phyloP scores from a whole-genome alignment of 2,113 vertebrate genomes.

The Ascaphus truei region DNA sequence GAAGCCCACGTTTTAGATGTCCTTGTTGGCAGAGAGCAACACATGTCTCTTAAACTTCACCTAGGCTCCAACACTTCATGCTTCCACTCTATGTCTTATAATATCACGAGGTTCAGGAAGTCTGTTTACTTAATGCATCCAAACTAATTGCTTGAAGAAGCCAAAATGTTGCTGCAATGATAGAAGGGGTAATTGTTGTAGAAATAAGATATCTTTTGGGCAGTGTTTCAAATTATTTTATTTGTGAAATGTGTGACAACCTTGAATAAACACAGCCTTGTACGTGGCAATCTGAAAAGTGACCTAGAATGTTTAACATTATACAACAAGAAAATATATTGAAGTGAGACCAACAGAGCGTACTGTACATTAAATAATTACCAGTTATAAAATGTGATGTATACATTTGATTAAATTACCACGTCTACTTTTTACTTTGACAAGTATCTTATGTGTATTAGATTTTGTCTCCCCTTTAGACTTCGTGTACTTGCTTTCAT shows the following conservation, averaged over 20 bases:
- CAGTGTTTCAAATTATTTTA: slow-evolving; percentile 18
- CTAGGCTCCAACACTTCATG: neutral
- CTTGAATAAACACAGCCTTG: slow-evolving; percentile 8
- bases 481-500: too few relatives aligned
- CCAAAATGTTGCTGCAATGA: slow-evolving; percentile 23
- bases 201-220: slow-evolving; percentile 27
- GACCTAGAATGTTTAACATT: neutral
- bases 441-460: neutral
- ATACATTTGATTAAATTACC: neutral
- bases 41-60: neutral
- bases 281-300: slow-evolving; percentile 9
- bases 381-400: neutral
- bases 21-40: neutral
- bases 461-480: too few relatives aligned
- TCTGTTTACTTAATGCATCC: slow-evolving; percentile 23
- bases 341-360: neutral
- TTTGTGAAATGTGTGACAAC: slow-evolving; percentile 9
- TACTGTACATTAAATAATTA: slow-evolving; percentile 6
- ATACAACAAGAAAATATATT: neutral
- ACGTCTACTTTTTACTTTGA: neutral
- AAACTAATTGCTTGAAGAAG: slow-evolving; percentile 19
- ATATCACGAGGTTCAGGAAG: slow-evolving; percentile 1
- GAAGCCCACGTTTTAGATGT: neutral
- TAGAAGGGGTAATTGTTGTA: slow-evolving; percentile 20
- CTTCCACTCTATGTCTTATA: neutral